A percentile compares a stretch with the other conserved stretches of the same genome.
Conservation (phyloP, 2,113 vertebrate genomes). For the Gyps fulvus region DNA sequence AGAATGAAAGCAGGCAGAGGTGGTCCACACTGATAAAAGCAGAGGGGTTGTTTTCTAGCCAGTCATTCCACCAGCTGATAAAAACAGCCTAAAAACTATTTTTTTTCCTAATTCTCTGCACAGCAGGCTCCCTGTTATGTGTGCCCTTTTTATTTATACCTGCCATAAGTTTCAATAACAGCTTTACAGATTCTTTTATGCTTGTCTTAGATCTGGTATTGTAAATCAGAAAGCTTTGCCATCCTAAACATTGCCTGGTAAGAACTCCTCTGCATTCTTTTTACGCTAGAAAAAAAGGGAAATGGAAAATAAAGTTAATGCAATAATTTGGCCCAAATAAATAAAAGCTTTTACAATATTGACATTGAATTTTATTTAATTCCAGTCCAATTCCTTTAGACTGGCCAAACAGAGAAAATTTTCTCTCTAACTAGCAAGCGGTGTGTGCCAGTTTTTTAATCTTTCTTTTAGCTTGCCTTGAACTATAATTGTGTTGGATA, state of each 20-base stretch:
- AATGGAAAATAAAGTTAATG: constrained; percentile 27
- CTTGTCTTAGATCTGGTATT: background rate
- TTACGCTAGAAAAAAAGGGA: background rate
- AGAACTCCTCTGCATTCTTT: background rate
- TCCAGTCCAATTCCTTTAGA: background rate
- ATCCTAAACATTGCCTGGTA: constrained; percentile 21
- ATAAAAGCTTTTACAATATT: background rate
- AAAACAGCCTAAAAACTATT: background rate
- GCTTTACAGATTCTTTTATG: constrained; percentile 8
- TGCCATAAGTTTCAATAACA: background rate
- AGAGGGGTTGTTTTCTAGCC: background rate
- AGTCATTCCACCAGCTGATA: background rate
- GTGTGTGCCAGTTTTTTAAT: background rate
- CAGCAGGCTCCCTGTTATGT: background rate
- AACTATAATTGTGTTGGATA: background rate
- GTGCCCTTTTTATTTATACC: constrained; percentile 23
- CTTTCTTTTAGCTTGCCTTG: background rate
- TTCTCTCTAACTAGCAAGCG: background rate
- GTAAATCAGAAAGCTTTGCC: constrained; percentile 31
- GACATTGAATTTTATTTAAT: constrained; percentile 2
- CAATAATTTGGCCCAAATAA: constrained; percentile 9
- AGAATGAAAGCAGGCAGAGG: background rate
- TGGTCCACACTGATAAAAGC: background rate
- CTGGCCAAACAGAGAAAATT: background rate
- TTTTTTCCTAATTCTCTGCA: background rate